phyloP scores from a whole-genome alignment of 2,113 vertebrate genomes.

The Ophiodon elongatus region DNA sequence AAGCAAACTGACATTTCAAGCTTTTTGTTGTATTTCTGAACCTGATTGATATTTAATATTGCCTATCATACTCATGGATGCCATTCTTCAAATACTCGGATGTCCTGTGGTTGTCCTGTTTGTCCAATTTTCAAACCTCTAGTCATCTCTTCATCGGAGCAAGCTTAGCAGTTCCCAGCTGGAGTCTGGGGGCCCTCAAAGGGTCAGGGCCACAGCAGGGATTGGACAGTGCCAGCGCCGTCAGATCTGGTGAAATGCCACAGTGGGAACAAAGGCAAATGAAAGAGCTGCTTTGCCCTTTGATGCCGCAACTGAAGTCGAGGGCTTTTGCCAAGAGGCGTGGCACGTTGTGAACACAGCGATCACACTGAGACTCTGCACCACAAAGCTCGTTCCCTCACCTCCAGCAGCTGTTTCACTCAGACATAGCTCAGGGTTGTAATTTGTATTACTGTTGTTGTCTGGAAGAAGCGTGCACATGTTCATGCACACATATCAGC shows the following conservation, averaged over 20 bases:
- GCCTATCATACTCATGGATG: too few species aligned
- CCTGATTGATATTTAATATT: background rate
- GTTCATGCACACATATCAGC: background rate
- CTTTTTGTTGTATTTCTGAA: background rate
- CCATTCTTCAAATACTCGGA: background rate
- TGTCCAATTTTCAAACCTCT: background rate
- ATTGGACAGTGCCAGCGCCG: background rate
- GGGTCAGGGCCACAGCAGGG: conserved; percentile 44
- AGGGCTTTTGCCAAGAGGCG: conserved; percentile 24
- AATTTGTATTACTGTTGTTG: background rate
- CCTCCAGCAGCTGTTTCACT: conserved; percentile 20
- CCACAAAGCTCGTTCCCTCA: conserved; percentile 8
- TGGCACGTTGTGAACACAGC: conserved; percentile 1
- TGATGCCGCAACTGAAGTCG: conserved; percentile 51
- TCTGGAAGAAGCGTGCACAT: background rate
- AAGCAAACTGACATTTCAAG: background rate
- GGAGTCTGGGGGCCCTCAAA: conserved; percentile 31
- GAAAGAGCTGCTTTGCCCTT: conserved; percentile 55
- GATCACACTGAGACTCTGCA: conserved; percentile 9
- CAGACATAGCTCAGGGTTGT: background rate
- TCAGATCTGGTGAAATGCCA: conserved; percentile 61
- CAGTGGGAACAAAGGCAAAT: conserved; percentile 62
- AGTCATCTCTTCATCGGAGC: background rate
- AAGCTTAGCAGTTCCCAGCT: conserved; percentile 19
- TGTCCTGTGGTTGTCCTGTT: background rate